Conservation (phyloP, 1,140 invertebrate species). For the Eriosoma lanigerum region DNA sequence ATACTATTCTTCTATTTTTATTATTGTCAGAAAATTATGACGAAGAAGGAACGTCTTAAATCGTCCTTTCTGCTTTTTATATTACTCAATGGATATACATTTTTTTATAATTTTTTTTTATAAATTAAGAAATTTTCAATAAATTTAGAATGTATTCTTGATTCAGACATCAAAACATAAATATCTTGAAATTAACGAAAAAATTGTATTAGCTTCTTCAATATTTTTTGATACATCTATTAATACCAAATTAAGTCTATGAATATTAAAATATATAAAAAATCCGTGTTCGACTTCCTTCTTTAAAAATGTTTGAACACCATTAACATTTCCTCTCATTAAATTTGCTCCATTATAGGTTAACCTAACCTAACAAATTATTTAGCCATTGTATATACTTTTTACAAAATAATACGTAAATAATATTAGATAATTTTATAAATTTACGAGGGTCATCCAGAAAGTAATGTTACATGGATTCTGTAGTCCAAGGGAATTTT, state of each 20-base stretch:
- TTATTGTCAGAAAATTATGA: not conserved
- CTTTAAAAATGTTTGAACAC: slow-evolving; percentile 24
- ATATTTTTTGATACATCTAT: slow-evolving; percentile 39
- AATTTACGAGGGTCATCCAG: too few species aligned
- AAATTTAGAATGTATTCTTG: slow-evolving; percentile 16
- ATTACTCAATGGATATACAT: not conserved
- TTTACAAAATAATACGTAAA: too few species aligned
- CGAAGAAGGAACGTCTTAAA: too few species aligned
- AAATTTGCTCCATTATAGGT: slow-evolving; percentile 27
- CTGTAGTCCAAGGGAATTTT: too few species aligned
- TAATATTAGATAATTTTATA: too few species aligned
- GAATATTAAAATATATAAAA: slow-evolving; percentile 14
- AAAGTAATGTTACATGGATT: too few species aligned
- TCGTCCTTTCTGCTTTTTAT: too few species aligned
- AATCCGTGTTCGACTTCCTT: slow-evolving; percentile 5
- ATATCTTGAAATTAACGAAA: slow-evolving; percentile 18
- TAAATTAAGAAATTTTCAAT: slow-evolving; percentile 33
- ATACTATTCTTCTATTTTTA: not conserved
- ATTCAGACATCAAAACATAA: slow-evolving; percentile 33
- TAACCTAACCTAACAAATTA: too few species aligned
- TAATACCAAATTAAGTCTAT: slow-evolving; percentile 21
- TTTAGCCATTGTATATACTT: too few species aligned
- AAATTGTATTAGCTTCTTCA: not conserved
- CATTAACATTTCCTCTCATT: slow-evolving; percentile 20
- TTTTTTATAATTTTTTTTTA: slow-evolving; percentile 29